Evolutionary conservation across 2,797 vertebrate genomes (phyloP), one percentile per base, ranked within the genome.

Genomic region (Alca torda): DNA sequence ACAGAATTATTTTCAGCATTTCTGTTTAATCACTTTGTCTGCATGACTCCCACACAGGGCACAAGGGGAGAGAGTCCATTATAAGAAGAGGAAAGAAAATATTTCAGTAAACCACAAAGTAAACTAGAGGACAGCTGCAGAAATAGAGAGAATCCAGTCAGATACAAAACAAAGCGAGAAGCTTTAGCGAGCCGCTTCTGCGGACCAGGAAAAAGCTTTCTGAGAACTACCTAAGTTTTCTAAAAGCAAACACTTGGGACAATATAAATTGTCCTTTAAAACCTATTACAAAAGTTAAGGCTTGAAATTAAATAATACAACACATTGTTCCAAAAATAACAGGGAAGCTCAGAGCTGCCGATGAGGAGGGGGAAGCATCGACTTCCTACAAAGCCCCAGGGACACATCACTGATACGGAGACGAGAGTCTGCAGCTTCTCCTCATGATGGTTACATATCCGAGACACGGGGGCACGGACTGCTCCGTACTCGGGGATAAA

Each of bases 121-220:
- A 46, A 96, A 93, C 16, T 5, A 68, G 77, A 57, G 63, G 88
- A 78, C 93, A 95, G 90, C 91, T 83, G 84, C 18, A 87, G 78
- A 68, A 90, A 77, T 13, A 83, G n/a, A 45, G 74, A 30, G 87
- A 68, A 85, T 37, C 56, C 86, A 80, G 80, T 51, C 70, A 68
- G 83, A 26, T 19, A 19, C 48, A 59, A 30, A 84, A 63, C 63
- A 76, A 65, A 92, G 65, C 91, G 46, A 35, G 54, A 72, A 84
- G 91, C 75, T 13, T 45, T 31, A n/a, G 76, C 53, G 28, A 76
- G 65, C 37, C 7, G 31, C 80, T 94, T n/a, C 80, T 84, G 80
- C 67, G 86, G 51, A 24, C 26, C 13, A 41, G 67, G 53, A 56
- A 67, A 88, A 84, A 57, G 51, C 87, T 88, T 81, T 89, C 68